Conservation (phyloP, 92 coral and sea anemone species). For the Zoanthus sansibaricus region DNA sequence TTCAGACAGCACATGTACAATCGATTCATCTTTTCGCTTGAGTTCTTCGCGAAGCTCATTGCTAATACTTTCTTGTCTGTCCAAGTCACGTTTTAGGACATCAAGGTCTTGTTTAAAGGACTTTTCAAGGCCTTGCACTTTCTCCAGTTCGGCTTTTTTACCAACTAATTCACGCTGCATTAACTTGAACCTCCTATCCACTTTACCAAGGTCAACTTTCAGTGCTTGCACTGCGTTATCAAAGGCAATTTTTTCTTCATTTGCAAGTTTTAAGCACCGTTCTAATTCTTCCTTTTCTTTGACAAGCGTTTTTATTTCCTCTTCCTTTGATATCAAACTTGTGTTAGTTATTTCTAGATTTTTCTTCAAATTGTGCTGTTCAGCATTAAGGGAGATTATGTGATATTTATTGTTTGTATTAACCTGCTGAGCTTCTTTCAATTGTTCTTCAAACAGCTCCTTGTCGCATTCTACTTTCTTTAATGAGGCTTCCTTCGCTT, state of each 20-base stretch:
- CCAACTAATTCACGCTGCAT: constrained; percentile 80
- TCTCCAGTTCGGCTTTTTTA: constrained; percentile 74
- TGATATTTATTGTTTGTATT: constrained; percentile 60
- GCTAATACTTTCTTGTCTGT: constrained; percentile 58
- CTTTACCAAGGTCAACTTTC: constrained; percentile 86
- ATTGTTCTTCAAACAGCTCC: constrained; percentile 62
- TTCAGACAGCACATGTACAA: constrained; percentile 55
- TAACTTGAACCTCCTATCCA: constrained; percentile 84
- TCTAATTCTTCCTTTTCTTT: constrained; percentile 69
- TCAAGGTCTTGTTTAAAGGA: constrained; percentile 68
- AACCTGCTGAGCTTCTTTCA: constrained; percentile 60
- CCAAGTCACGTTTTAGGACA: constrained; percentile 66
- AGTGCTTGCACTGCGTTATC: constrained; percentile 82
- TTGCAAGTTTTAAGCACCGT: constrained; percentile 61
- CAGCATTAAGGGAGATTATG: constrained; percentile 52
- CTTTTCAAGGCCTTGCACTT: constrained; percentile 69
- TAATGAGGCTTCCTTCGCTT: constrained; percentile 54
- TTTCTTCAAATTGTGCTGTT: constrained; percentile 46
- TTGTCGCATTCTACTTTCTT: constrained; percentile 61
- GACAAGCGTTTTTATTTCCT: constrained; percentile 53
- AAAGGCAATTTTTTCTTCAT: constrained; percentile 75
- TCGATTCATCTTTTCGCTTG: constrained; percentile 59
- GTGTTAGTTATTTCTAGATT: constrained; percentile 59
- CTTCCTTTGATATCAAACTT: constrained; percentile 50
- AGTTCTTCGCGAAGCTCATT: constrained; percentile 69